A percentile compares a stretch with the other conserved stretches of the same genome.
Evolutionary conservation across 2,888 invertebrate genomes (phyloP).

Genomic region (Tiliacea citrago): DNA sequence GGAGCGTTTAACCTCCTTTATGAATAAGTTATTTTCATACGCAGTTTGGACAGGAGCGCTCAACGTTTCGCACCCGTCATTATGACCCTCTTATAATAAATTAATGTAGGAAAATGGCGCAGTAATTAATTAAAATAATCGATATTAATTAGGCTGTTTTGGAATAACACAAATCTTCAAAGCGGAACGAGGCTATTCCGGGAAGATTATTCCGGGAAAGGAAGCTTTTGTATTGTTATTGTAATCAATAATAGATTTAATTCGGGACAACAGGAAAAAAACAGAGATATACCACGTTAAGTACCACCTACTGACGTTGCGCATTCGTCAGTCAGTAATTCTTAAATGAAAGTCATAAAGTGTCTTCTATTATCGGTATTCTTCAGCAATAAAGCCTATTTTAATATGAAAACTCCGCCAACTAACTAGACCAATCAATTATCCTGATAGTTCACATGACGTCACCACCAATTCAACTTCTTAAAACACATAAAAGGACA

Average conservation of each 20-base stretch:
- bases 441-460: conserved; percentile 2
- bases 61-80: conserved; percentile 28
- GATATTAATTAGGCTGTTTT: background rate
- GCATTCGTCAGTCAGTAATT: background rate
- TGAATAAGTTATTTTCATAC: conserved; percentile 48
- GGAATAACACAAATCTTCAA: background rate
- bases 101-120: conserved; percentile 10
- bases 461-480: conserved; percentile 8
- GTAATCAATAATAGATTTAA: background rate
- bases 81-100: conserved; percentile 9
- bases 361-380: background rate
- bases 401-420: background rate
- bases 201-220: background rate
- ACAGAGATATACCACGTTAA: background rate
- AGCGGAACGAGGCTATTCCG: background rate
- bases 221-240: background rate
- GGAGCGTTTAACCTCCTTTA: conserved; percentile 34
- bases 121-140: conserved; percentile 30
- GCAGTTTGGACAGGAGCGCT: conserved; percentile 37
- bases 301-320: background rate
- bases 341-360: background rate
- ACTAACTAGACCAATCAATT: conserved; percentile 9
- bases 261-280: background rate
- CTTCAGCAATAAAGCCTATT: background rate
- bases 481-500: conserved; percentile 45